These are phyloP conservation scores for Danionella dracula DNA, from an alignment of 2,797 vertebrate genomes.

Conservation along the genomic window DNA sequence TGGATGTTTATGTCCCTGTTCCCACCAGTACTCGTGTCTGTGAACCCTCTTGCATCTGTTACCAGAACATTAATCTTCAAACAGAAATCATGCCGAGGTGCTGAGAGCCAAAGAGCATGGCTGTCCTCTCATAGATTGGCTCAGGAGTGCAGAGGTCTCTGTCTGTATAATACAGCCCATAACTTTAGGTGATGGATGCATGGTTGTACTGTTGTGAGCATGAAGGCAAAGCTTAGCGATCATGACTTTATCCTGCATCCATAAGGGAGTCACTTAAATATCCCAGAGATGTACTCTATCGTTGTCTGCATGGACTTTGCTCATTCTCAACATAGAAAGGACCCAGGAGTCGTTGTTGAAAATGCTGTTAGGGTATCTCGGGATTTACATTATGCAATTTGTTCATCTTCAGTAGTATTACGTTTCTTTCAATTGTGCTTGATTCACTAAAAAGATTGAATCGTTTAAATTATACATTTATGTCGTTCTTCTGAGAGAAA, in stretches of 20 bases:
- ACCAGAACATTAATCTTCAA: constrained; percentile 34
- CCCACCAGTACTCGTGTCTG: not conserved
- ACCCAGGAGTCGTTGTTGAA: not conserved
- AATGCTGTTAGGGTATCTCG: not conserved
- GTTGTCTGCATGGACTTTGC: not conserved
- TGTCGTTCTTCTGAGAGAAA: too few species aligned
- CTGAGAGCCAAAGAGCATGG: constrained; percentile 2
- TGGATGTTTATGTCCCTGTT: constrained; percentile 2
- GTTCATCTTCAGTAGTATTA: not conserved
- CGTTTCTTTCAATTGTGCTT: too few species aligned
- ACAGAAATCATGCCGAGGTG: constrained; percentile 19
- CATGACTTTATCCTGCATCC: constrained; percentile 12
- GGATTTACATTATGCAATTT: not conserved
- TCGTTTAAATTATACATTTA: too few species aligned
- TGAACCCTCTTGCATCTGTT: constrained; percentile 14
- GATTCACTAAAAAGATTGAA: not conserved
- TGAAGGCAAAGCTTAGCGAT: not conserved
- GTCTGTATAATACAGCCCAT: constrained; percentile 29
- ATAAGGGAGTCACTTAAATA: constrained; percentile 19
- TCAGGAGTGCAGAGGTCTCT: constrained; percentile 15
- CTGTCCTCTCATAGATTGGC: constrained; percentile 21
- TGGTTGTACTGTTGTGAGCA: constrained; percentile 27
- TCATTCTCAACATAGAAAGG: not conserved
- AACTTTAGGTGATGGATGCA: constrained; percentile 27
- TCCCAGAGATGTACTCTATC: not conserved